phyloP scores from a whole-genome alignment of 53 echinoderm and acorn worm genomes.

The Holothuria scabra region DNA sequence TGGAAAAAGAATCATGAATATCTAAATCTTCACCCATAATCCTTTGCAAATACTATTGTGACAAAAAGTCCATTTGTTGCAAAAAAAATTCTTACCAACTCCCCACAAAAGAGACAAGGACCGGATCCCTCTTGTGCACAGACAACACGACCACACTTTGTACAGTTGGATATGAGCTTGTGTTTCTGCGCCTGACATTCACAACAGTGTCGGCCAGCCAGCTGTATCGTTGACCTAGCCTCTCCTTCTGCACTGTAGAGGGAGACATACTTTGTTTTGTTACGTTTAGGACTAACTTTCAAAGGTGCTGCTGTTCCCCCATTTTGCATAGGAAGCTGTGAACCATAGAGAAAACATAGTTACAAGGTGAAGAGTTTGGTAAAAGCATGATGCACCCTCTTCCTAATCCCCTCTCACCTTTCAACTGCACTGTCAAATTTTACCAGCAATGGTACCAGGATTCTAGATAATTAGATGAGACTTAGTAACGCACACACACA shows the following conservation, averaged over 20 bases:
- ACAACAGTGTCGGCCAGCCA: conserved; percentile 86
- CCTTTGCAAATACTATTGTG: no score
- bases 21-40: no score
- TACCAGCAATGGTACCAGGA: no score
- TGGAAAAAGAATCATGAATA: no score
- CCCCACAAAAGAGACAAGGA: conserved; percentile 93
- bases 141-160: conserved; percentile 91
- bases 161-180: conserved; percentile 83
- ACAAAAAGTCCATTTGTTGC: neutral
- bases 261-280: conserved; percentile 92
- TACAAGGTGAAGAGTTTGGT: neutral
- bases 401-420: no score
- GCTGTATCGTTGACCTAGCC: conserved; percentile 71
- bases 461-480: no score
- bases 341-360: neutral
- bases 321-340: conserved; percentile 35
- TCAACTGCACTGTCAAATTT: no score
- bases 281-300: conserved; percentile 25
- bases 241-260: conserved; percentile 93
- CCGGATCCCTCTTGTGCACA: conserved; percentile 96
- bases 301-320: conserved; percentile 3
- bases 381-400: no score
- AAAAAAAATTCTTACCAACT: conserved; percentile 65
- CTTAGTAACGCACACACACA: no score
- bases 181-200: conserved; percentile 98